Evolutionary conservation across 2,888 invertebrate species (phyloP).

Genomic region (Eupithecia inturbata): DNA sequence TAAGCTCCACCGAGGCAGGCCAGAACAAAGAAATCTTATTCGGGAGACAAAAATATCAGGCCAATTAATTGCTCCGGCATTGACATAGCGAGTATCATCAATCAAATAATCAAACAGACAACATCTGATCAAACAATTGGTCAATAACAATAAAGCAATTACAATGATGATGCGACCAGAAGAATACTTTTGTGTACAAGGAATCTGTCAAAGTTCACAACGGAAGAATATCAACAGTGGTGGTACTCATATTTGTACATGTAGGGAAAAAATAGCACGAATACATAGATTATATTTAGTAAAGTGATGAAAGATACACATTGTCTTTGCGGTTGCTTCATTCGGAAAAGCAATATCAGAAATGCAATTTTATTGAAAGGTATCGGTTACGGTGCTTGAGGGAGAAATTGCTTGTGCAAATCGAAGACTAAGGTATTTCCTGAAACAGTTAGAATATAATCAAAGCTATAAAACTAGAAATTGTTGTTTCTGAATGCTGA

Average conservation of each 20-base stretch:
- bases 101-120: slow-evolving; percentile 55
- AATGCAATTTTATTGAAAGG: slow-evolving; percentile 59
- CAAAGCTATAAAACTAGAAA: slow-evolving; percentile 29
- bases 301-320: slow-evolving; percentile 68
- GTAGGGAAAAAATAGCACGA: slow-evolving; percentile 48
- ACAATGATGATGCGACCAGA: slow-evolving; percentile 51
- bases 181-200: slow-evolving; percentile 58
- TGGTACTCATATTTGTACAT: slow-evolving; percentile 51
- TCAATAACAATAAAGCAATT: slow-evolving; percentile 72
- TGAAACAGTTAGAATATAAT: slow-evolving; percentile 28
- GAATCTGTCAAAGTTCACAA: slow-evolving; percentile 61
- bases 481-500: slow-evolving; percentile 20
- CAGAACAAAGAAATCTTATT: slow-evolving; percentile 33
- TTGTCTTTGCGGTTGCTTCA: slow-evolving; percentile 64
- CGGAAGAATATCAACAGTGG: slow-evolving; percentile 24
- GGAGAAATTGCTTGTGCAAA: slow-evolving; percentile 48
- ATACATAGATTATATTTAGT: slow-evolving; percentile 67
- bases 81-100: slow-evolving; percentile 44
- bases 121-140: slow-evolving; percentile 57
- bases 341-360: slow-evolving; percentile 54
- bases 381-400: slow-evolving; percentile 56
- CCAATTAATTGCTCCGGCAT: slow-evolving; percentile 43
- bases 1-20: slow-evolving; percentile 33
- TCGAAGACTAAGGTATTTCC: slow-evolving; percentile 44
- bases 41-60: slow-evolving; percentile 33